Conservation (phyloP, 1,140 invertebrate species). For the Diorhabda sublineata region DNA sequence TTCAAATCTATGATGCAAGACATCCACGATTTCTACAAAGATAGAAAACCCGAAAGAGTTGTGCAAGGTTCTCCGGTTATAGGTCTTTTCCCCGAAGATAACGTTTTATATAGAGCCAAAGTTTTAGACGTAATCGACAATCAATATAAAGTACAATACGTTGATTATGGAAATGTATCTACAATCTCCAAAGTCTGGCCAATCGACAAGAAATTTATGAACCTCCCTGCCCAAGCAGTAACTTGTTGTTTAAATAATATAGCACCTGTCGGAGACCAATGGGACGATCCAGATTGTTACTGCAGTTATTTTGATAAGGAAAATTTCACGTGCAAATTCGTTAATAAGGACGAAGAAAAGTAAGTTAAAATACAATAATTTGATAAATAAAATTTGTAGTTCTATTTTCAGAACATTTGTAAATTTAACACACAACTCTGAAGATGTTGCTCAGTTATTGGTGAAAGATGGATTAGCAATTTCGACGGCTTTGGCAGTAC, state of each 20-base stretch:
- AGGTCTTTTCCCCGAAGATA: slow-evolving; percentile 64
- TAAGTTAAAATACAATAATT: slow-evolving; percentile 38
- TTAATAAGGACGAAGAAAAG: slow-evolving; percentile 30
- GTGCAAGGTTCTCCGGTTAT: slow-evolving; percentile 58
- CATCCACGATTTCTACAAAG: slow-evolving; percentile 61
- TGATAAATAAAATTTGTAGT: slow-evolving; percentile 39
- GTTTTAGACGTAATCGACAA: slow-evolving; percentile 53
- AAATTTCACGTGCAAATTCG: slow-evolving; percentile 47
- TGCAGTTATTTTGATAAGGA: slow-evolving; percentile 58
- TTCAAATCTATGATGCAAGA: slow-evolving; percentile 65
- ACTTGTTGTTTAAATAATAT: slow-evolving; percentile 61
- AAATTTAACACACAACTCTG: slow-evolving; percentile 51
- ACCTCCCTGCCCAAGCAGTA: slow-evolving; percentile 65
- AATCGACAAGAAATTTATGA: slow-evolving; percentile 60
- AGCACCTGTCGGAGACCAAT: slow-evolving; percentile 50
- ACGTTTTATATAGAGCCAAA: slow-evolving; percentile 62
- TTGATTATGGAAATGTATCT: slow-evolving; percentile 71
- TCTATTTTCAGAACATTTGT: slow-evolving; percentile 49
- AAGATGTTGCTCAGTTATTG: slow-evolving; percentile 46
- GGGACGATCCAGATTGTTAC: slow-evolving; percentile 53
- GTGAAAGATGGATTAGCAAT: slow-evolving; percentile 48
- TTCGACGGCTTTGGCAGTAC: background rate
- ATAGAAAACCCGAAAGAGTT: slow-evolving; percentile 48
- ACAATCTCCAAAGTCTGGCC: slow-evolving; percentile 63
- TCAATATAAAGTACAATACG: slow-evolving; percentile 61